Conservation (phyloP, 2,888 invertebrate species). For the Pemphredon lugubris region DNA sequence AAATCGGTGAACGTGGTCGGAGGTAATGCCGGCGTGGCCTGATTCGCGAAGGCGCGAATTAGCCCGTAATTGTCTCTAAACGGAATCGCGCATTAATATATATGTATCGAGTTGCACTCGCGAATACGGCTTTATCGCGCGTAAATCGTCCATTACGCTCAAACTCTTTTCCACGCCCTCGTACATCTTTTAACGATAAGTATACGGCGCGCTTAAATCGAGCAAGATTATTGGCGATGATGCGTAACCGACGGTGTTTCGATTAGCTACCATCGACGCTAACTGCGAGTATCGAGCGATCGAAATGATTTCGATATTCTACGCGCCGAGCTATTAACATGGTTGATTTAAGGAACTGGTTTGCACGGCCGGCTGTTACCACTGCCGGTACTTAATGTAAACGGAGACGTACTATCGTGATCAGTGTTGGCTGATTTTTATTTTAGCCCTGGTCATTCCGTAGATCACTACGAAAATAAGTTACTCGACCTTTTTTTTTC, state of each 20-base stretch:
- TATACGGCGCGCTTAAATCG: conserved; percentile 20
- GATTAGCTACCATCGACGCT: conserved; percentile 2
- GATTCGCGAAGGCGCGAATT: conserved; percentile 58
- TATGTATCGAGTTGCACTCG: conserved; percentile 42
- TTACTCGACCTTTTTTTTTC: no score
- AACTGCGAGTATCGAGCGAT: conserved; percentile 4
- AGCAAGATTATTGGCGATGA: conserved; percentile 22
- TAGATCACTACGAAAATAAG: no score
- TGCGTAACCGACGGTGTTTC: conserved; percentile 26
- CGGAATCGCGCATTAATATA: conserved; percentile 47
- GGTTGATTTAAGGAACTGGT: no score
- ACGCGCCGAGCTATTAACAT: no score
- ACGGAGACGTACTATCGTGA: no score
- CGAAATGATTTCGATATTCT: background rate
- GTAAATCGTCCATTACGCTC: conserved; percentile 41
- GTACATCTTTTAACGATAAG: conserved; percentile 22
- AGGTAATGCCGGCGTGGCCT: background rate
- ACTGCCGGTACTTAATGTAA: no score
- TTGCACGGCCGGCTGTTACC: no score
- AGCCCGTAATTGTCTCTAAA: conserved; percentile 49
- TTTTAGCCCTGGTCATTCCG: no score
- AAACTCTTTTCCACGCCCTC: conserved; percentile 21
- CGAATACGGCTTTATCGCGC: conserved; percentile 43
- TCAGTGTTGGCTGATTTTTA: no score
- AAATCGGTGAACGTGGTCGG: background rate